Percentiles rank a stretch among this genome's conserved stretches.
Evolutionary conservation across 2,888 invertebrate genomes (phyloP).

Genomic region (Ferdinandea cuprea): DNA sequence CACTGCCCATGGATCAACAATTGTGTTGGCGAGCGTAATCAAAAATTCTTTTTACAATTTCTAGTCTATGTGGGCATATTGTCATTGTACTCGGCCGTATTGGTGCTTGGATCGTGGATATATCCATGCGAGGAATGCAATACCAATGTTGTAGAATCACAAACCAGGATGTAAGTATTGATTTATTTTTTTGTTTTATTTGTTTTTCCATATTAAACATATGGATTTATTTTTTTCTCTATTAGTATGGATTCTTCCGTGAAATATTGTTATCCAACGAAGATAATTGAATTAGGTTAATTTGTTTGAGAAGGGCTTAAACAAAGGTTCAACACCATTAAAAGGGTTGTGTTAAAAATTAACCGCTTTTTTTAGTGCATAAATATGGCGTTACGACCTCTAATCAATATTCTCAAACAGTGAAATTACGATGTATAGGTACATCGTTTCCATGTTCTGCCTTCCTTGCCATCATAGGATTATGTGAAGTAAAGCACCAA

Average conservation of each 20-base stretch:
- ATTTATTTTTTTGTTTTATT: no score
- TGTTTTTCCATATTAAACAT: not conserved
- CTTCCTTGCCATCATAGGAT: no score
- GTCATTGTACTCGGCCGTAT: slow-evolving; percentile 87
- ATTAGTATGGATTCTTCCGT: not conserved
- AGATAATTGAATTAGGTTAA: slow-evolving; percentile 19
- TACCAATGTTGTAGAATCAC: slow-evolving; percentile 86
- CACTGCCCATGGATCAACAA: slow-evolving; percentile 97
- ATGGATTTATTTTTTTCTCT: no score
- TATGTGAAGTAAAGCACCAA: no score
- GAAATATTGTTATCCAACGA: not conserved
- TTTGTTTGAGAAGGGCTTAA: not conserved
- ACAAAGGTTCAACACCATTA: slow-evolving; percentile 2
- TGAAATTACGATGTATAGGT: not conserved
- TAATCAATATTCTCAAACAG: not conserved
- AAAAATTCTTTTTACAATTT: slow-evolving; percentile 96
- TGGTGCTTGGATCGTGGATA: slow-evolving; percentile 89
- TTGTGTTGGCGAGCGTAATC: slow-evolving; percentile 95
- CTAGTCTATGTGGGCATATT: slow-evolving; percentile 90
- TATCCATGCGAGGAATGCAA: slow-evolving; percentile 88
- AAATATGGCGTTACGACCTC: not conserved
- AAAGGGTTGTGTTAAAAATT: slow-evolving; percentile 10
- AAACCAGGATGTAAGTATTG: slow-evolving; percentile 88
- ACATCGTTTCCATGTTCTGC: no score
- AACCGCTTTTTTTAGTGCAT: not conserved